These are phyloP conservation scores for Fragum sueziense DNA, from an alignment of 2,888 invertebrate species.

Conservation along the genomic window DNA sequence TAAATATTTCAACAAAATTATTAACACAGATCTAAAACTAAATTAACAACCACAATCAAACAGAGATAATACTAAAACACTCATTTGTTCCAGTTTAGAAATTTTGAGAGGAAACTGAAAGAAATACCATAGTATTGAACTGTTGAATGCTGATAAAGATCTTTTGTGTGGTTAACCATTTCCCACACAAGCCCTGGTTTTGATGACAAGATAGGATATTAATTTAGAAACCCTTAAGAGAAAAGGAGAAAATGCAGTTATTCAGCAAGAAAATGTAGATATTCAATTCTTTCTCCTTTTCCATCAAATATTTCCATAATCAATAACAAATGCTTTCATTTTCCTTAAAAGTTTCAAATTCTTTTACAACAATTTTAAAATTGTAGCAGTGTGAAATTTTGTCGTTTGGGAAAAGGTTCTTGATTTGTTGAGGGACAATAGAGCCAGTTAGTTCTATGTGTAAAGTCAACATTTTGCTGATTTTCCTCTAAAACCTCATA, in stretches of 20 bases:
- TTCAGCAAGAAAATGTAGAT: neutral
- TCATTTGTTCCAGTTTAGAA: too few relatives aligned
- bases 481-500: too few relatives aligned
- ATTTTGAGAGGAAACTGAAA: too few relatives aligned
- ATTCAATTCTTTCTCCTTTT: neutral
- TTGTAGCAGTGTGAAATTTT: too few relatives aligned
- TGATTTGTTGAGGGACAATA: neutral
- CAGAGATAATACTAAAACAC: too few relatives aligned
- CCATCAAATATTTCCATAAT: neutral
- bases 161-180: neutral
- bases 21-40: too few relatives aligned
- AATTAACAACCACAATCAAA: too few relatives aligned
- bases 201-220: neutral
- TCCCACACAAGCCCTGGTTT: neutral
- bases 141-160: too few relatives aligned
- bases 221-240: neutral
- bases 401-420: too few relatives aligned
- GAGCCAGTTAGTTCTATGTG: neutral
- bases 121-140: too few relatives aligned
- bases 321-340: neutral
- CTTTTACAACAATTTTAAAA: neutral
- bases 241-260: conserved; percentile 3
- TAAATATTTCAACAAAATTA: too few relatives aligned
- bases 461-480: conserved; percentile 18
- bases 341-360: neutral